Evolutionary conservation across 2,888 invertebrate genomes (phyloP), one percentile per base, ranked within the genome.

Genomic region (Eupelmus urozonus): DNA sequence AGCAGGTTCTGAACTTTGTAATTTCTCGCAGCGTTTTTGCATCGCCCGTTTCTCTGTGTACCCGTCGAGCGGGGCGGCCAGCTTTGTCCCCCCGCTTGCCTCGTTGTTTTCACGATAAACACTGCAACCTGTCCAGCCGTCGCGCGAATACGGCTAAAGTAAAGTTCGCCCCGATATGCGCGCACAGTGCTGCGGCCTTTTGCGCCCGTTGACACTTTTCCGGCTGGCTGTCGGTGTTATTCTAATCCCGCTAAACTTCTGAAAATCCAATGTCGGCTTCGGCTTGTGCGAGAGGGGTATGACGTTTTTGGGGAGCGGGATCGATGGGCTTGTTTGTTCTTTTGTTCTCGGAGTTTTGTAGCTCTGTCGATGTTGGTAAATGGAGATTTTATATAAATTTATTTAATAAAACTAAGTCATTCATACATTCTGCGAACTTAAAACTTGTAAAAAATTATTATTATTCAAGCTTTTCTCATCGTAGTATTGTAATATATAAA

Each of bases 91-190:
- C 42, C 51, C 25, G 4, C 25, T 29, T 18, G 27, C 16, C 42
- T 1, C 55, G 0, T 69, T 88, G 85, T 88, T 88, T 88, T 88
- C 85, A 87, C 78, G 85, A 86, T 86, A 88, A 88, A 88, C 86
- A 88, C 60, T 45, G 76, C 85, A 87, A 88, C 88, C 87, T 87
- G 88, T 85, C 85, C 85, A 81, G 18, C 23, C 13, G 45, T 73
- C 20, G 79, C 81, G 81, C n/a, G n/a, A n/a, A n/a, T n/a, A n/a
- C n/a, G n/a, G n/a, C 74, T 81, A 82, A 76, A 85, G 85, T 84
- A 84, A 85, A 86, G 85, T 83, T 82, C 57, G 13, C 53, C 40
- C 23, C 51, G 40, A 65, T 65, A 70, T 49, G 23, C 11, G 25
- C 27, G 45, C 27, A 49, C 18, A 20, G 2, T 7, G n/a, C 40